Conservation (phyloP, 1,140 invertebrate species). For the Drosophila littoralis region DNA sequence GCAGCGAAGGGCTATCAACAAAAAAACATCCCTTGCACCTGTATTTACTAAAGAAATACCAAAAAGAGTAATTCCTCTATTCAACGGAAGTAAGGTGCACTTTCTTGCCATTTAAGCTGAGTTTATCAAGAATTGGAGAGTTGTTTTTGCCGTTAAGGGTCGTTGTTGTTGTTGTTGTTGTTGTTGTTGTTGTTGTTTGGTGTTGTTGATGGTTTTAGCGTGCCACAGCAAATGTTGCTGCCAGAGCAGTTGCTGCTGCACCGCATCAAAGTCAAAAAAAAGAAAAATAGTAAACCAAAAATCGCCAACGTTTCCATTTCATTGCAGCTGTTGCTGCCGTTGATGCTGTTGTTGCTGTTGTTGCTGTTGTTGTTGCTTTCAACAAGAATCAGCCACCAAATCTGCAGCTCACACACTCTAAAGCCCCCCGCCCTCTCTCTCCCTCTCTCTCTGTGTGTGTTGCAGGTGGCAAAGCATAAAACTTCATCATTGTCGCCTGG, state of each 20-base stretch:
- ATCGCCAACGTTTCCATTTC: constrained; percentile 73
- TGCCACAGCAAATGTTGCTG: constrained; percentile 19
- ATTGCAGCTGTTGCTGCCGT: constrained; percentile 53
- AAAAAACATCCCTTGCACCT: too few relatives aligned
- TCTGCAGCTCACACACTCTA: constrained; percentile 8
- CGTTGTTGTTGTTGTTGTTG: neutral
- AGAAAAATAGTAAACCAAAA: constrained; percentile 55
- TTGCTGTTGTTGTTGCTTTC: constrained; percentile 26
- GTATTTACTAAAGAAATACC: neutral
- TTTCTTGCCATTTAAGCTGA: constrained; percentile 24
- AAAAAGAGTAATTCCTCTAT: constrained; percentile 8
- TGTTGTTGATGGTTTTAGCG: constrained; percentile 21
- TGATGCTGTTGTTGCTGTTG: too few relatives aligned
- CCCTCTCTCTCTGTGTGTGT: constrained; percentile 38
- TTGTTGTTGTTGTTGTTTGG: constrained; percentile 1
- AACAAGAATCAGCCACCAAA: constrained; percentile 36
- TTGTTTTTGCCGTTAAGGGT: neutral
- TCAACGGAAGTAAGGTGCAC: neutral
- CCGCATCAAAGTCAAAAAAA: constrained; percentile 42
- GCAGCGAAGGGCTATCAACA: too few relatives aligned
- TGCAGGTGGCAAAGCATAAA: constrained; percentile 81
- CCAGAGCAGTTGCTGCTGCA: constrained; percentile 18
- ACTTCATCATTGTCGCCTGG: constrained; percentile 81
- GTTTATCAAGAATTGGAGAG: constrained; percentile 20
- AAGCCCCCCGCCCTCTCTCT: neutral